phyloP scores from a whole-genome alignment of 2,797 vertebrate species.

The Tympanoctomys barrerae region DNA sequence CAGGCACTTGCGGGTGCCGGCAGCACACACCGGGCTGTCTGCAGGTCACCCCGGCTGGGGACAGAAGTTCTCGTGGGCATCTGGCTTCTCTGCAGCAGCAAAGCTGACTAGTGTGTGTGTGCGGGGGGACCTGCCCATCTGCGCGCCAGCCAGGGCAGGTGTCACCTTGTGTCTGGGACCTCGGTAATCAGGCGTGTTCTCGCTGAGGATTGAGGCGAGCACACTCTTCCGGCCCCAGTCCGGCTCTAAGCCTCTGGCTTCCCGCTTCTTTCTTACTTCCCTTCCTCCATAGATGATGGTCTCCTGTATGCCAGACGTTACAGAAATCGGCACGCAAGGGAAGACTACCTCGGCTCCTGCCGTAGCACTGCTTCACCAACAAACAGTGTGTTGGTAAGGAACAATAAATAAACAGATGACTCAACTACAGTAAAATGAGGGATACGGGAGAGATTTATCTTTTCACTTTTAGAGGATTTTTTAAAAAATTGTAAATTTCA shows the following conservation, averaged over 20 bases:
- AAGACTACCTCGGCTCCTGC: slow-evolving; percentile 21
- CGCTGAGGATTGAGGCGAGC: neutral
- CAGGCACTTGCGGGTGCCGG: neutral
- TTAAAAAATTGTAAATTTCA: slow-evolving; percentile 57
- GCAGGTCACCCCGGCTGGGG: too few species aligned
- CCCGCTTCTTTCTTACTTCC: neutral
- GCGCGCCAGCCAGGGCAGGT: rapidly evolving
- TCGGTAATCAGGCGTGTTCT: neutral
- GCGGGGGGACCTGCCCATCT: neutral
- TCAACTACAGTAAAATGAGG: slow-evolving; percentile 63
- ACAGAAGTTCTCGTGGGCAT: neutral
- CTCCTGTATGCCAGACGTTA: neutral
- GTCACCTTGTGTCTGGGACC: neutral
- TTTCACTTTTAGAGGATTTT: slow-evolving; percentile 57
- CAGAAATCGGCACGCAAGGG: neutral
- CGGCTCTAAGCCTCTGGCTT: neutral
- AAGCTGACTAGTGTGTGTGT: neutral
- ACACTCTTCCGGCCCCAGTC: neutral
- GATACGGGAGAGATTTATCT: slow-evolving; percentile 49
- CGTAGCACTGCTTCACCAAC: slow-evolving; percentile 49
- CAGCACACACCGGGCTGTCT: neutral
- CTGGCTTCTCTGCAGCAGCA: neutral
- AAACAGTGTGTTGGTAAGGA: slow-evolving; percentile 47
- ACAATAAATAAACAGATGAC: slow-evolving; percentile 66
- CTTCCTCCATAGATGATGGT: neutral